Percentiles rank a stretch among this genome's conserved stretches.
Evolutionary conservation across 2,888 invertebrate genomes (phyloP).

Genomic region (Ectemnius continuus): DNA sequence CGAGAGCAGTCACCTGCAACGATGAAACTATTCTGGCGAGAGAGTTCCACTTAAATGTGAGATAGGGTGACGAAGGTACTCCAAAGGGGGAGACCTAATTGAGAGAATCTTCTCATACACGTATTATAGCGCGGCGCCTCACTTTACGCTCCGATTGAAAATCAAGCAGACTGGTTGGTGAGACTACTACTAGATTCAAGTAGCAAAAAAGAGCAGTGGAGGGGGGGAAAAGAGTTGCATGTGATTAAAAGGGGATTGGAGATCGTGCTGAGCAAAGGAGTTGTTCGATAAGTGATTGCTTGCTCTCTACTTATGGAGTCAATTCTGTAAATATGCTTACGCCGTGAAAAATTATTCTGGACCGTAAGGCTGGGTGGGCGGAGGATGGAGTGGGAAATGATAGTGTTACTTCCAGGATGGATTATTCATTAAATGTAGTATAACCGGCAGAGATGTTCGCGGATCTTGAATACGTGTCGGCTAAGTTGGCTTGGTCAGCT

Average conservation of each 20-base stretch:
- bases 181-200: background rate
- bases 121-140: too few species aligned
- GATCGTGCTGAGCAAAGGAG: background rate
- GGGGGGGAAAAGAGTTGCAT: constrained; percentile 3
- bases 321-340: background rate
- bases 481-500: background rate
- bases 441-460: background rate
- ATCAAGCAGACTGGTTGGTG: too few species aligned
- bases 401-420: background rate
- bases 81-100: too few species aligned
- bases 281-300: background rate
- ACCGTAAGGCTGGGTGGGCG: background rate
- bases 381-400: background rate
- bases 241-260: background rate
- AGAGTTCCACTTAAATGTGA: too few species aligned
- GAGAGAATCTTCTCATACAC: too few species aligned
- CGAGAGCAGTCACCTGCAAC: too few species aligned
- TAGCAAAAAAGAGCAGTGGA: constrained; percentile 4
- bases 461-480: background rate
- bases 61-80: too few species aligned
- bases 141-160: too few species aligned
- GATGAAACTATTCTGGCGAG: too few species aligned
- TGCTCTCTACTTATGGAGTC: constrained; percentile 11
- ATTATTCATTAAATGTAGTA: constrained; percentile 3
- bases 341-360: background rate